A percentile compares a stretch with the other conserved stretches of the same genome.
phyloP scores from a whole-genome alignment of 2,797 vertebrate genomes.

The Botia almorhae region DNA sequence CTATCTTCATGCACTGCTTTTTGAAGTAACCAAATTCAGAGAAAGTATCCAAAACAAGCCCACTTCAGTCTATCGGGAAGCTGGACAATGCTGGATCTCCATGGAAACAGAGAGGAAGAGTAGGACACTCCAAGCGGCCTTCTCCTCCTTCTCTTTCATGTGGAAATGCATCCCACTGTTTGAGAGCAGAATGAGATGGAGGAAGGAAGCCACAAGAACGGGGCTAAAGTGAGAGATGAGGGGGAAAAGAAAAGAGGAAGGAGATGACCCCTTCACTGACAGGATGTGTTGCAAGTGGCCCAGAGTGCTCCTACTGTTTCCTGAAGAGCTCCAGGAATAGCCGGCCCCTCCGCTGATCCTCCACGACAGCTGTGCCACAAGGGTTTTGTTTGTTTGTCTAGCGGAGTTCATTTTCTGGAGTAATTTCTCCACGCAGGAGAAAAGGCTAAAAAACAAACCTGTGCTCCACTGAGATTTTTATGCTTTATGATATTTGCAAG shows the following conservation, averaged over 20 bases:
- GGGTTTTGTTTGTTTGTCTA: constrained; percentile 53
- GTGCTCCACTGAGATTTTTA: constrained; percentile 16
- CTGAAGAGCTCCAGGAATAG: constrained; percentile 54
- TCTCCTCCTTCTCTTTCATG: constrained; percentile 58
- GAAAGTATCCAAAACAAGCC: constrained; percentile 32
- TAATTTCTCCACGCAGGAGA: constrained; percentile 40
- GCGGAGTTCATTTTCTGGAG: constrained; percentile 49
- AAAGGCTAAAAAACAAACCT: constrained; percentile 24
- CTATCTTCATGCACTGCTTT: constrained; percentile 9
- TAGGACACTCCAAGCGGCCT: constrained; percentile 63
- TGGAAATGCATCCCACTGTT: constrained; percentile 55
- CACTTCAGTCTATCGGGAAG: constrained; percentile 68
- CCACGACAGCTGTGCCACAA: constrained; percentile 45
- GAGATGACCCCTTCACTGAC: constrained; percentile 43
- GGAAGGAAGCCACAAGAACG: constrained; percentile 61
- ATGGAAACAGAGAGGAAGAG: constrained; percentile 74
- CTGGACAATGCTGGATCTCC: constrained; percentile 70
- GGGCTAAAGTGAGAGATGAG: constrained; percentile 20
- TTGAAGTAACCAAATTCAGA: constrained; percentile 38
- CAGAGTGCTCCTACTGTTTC: constrained; percentile 50
- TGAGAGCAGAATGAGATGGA: constrained; percentile 59
- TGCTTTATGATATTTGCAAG: constrained; percentile 41
- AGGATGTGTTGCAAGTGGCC: constrained; percentile 48
- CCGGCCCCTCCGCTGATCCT: constrained; percentile 12
- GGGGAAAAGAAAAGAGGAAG: constrained; percentile 25